Conservation (phyloP, 2,113 vertebrate species). For the Oostethus manadensis region DNA sequence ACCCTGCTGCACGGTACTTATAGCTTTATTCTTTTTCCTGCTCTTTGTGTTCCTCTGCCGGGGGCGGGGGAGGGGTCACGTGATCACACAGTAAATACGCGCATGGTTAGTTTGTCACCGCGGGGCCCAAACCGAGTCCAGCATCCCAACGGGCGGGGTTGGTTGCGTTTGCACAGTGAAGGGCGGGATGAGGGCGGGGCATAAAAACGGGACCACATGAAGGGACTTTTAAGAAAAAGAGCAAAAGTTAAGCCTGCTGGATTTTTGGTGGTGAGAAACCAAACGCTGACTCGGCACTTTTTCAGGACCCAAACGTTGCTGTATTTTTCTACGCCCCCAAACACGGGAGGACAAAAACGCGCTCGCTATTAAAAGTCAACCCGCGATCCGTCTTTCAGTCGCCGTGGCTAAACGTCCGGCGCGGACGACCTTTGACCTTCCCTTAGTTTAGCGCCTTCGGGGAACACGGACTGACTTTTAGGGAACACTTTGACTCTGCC, state of each 20-base stretch:
- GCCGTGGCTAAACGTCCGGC: slow-evolving; percentile 63
- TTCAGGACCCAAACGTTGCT: slow-evolving; percentile 73
- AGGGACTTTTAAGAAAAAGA: slow-evolving; percentile 25
- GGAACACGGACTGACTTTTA: slow-evolving; percentile 79
- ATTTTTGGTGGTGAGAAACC: slow-evolving; percentile 29
- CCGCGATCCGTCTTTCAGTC: too few relatives aligned
- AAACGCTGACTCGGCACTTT: slow-evolving; percentile 73
- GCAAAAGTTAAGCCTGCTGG: slow-evolving; percentile 14
- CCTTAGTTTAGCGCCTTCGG: slow-evolving; percentile 72
- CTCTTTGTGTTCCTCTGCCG: slow-evolving; percentile 25
- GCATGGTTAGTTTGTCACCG: slow-evolving; percentile 63
- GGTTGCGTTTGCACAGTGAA: slow-evolving; percentile 59
- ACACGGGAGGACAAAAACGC: slow-evolving; percentile 20
- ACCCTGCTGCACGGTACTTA: slow-evolving; percentile 49
- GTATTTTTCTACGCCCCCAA: slow-evolving; percentile 76
- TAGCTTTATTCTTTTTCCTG: slow-evolving; percentile 51
- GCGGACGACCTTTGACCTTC: slow-evolving; percentile 52
- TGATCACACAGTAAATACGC: slow-evolving; percentile 22
- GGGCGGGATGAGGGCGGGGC: too few relatives aligned
- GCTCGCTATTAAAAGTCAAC: slow-evolving; percentile 46
- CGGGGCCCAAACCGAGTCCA: slow-evolving; percentile 42
- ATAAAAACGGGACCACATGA: slow-evolving; percentile 28
- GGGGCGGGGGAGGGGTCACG: too few relatives aligned
- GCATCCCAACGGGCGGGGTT: slow-evolving; percentile 54
- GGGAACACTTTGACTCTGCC: slow-evolving; percentile 74